Percentiles rank a stretch among this genome's conserved stretches.
These are phyloP conservation scores for Callimorpha dominula DNA, from an alignment of 2,888 invertebrate genomes.

Conservation along the genomic window DNA sequence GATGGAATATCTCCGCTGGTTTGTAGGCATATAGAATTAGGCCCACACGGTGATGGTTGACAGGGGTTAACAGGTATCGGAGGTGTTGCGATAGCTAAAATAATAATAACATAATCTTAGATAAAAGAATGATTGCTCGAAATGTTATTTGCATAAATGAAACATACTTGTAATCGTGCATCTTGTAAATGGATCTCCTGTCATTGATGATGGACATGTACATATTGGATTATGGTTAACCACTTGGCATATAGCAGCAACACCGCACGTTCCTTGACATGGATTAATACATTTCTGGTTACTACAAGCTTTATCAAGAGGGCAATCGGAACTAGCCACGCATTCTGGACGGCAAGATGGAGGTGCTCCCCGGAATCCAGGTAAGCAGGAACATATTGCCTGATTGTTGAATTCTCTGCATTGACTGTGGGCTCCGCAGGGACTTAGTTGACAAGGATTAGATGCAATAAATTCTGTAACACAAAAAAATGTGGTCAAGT, in stretches of 20 bases:
- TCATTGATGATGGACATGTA: constrained; percentile 87
- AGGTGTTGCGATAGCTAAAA: constrained; percentile 68
- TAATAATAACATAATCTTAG: constrained; percentile 19
- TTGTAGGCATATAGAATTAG: constrained; percentile 89
- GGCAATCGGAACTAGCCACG: constrained; percentile 90
- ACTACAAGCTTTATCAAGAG: constrained; percentile 89
- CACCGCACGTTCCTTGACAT: constrained; percentile 93
- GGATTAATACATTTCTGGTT: constrained; percentile 91
- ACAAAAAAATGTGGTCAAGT: constrained; percentile 13
- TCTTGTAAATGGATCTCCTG: constrained; percentile 90
- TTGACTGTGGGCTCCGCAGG: constrained; percentile 89
- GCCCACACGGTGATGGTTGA: constrained; percentile 92
- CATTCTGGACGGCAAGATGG: constrained; percentile 92
- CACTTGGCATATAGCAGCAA: constrained; percentile 90
- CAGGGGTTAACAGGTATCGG: constrained; percentile 87
- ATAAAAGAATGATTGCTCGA: background rate
- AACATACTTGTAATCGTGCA: constrained; percentile 85
- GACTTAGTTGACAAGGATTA: constrained; percentile 88
- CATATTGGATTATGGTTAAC: constrained; percentile 92
- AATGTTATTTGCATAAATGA: background rate
- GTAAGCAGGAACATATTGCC: constrained; percentile 90
- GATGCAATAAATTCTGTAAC: constrained; percentile 70
- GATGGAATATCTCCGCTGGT: constrained; percentile 87
- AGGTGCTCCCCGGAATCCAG: constrained; percentile 88
- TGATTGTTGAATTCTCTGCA: constrained; percentile 88